phyloP scores from a whole-genome alignment of 2,113 vertebrate genomes.

The Brachyhypopomus gauderio region DNA sequence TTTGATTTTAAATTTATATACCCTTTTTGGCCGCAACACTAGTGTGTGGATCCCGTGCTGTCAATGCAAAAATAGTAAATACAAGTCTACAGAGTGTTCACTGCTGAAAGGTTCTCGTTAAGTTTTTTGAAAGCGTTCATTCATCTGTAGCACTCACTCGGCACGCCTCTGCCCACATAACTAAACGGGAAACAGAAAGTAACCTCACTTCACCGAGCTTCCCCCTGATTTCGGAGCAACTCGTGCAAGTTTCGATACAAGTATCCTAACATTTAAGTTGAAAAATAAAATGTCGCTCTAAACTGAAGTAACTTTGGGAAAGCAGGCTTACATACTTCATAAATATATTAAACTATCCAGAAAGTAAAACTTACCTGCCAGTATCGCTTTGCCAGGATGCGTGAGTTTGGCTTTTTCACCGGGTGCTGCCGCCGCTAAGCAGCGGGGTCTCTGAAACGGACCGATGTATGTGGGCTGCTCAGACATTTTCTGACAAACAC shows the following conservation, averaged over 20 bases:
- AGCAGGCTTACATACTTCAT: background rate
- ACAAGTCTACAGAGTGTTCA: too few relatives aligned
- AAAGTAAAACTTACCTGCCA: constrained; percentile 78
- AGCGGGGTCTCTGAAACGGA: constrained; percentile 63
- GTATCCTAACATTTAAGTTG: background rate
- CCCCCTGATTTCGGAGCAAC: too few relatives aligned
- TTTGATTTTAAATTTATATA: too few relatives aligned
- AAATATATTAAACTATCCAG: background rate
- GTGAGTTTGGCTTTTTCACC: constrained; percentile 80
- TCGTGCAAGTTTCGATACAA: too few relatives aligned
- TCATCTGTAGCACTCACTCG: background rate
- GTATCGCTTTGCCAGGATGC: constrained; percentile 85
- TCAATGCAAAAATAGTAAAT: background rate
- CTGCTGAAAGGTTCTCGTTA: background rate
- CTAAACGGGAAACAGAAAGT: too few relatives aligned
- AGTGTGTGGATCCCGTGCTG: background rate
- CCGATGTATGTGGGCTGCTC: constrained; percentile 49
- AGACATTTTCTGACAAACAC: constrained; percentile 57
- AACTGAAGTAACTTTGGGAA: too few relatives aligned
- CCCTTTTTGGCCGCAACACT: background rate
- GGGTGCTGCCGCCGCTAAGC: constrained; percentile 77
- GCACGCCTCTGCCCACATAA: too few relatives aligned
- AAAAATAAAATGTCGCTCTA: too few relatives aligned
- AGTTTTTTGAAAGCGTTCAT: constrained; percentile 10
- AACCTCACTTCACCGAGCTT: background rate